Conservation (phyloP, 2,113 vertebrate genomes). For the Pimephales promelas region DNA sequence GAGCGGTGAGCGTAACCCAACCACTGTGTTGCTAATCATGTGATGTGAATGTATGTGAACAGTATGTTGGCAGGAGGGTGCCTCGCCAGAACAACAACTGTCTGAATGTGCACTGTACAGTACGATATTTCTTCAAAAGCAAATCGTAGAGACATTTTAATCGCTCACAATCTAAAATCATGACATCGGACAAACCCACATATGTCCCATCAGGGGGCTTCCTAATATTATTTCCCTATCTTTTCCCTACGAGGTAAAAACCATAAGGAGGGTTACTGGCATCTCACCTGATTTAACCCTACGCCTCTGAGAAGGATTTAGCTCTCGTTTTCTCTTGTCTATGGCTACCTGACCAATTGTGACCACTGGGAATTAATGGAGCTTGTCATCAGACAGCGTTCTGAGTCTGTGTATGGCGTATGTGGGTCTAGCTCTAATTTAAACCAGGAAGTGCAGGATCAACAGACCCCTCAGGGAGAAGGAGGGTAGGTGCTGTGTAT, state of each 20-base stretch:
- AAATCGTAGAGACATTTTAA: too few relatives aligned
- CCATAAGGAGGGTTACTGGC: not conserved
- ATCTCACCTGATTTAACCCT: conserved; percentile 39
- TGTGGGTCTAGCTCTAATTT: conserved; percentile 2
- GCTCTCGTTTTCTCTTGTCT: not conserved
- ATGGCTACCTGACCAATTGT: not conserved
- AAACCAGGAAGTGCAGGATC: conserved; percentile 19
- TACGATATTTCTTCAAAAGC: not conserved
- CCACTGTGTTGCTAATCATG: too few relatives aligned
- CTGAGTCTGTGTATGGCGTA: not conserved
- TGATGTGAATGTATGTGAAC: too few relatives aligned
- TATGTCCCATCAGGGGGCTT: not conserved
- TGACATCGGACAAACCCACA: too few relatives aligned
- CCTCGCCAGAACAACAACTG: too few relatives aligned
- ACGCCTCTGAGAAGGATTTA: not conserved
- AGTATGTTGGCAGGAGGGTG: too few relatives aligned
- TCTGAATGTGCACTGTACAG: too few relatives aligned
- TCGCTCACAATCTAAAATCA: too few relatives aligned
- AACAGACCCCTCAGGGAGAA: not conserved
- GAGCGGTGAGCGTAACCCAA: too few relatives aligned
- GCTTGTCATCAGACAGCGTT: not conserved
- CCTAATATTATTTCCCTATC: conserved; percentile 28
- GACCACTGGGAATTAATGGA: not conserved
- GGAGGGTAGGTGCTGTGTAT: not conserved
- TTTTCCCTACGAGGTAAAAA: not conserved